Evolutionary conservation across 2,797 vertebrate species (phyloP).

Genomic region (Enteromius trimaculatus): DNA sequence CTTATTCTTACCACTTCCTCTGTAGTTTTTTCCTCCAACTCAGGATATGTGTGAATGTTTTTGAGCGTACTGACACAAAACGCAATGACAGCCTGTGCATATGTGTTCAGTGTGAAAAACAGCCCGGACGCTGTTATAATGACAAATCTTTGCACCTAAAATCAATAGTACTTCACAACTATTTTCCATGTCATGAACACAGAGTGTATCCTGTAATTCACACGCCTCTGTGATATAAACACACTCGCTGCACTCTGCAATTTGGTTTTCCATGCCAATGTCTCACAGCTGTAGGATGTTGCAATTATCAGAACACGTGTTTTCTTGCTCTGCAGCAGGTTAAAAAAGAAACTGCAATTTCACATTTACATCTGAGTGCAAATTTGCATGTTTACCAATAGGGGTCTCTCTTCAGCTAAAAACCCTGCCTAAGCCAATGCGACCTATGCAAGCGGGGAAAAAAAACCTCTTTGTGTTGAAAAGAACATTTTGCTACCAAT

Average conservation of each 20-base stretch:
- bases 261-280: constrained; percentile 70
- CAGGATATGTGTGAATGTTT: constrained; percentile 24
- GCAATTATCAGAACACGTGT: constrained; percentile 18
- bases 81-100: neutral
- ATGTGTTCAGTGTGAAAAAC: neutral
- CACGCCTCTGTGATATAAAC: constrained; percentile 69
- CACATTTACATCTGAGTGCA: no score
- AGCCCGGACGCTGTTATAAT: constrained; percentile 54
- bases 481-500: neutral
- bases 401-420: constrained; percentile 62
- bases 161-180: constrained; percentile 53
- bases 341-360: neutral
- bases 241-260: constrained; percentile 68
- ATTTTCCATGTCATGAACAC: constrained; percentile 69
- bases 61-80: constrained; percentile 4
- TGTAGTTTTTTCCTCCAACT: neutral
- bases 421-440: neutral
- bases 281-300: constrained; percentile 59
- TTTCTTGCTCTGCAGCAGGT: neutral
- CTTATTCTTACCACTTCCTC: neutral
- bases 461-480: neutral
- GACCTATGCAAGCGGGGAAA: neutral
- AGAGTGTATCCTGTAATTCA: constrained; percentile 68
- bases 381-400: constrained; percentile 63
- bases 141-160: constrained; percentile 55